These are phyloP conservation scores for Hirtodrosophila alboralis DNA, from an alignment of 2,888 invertebrate genomes.

Conservation along the genomic window DNA sequence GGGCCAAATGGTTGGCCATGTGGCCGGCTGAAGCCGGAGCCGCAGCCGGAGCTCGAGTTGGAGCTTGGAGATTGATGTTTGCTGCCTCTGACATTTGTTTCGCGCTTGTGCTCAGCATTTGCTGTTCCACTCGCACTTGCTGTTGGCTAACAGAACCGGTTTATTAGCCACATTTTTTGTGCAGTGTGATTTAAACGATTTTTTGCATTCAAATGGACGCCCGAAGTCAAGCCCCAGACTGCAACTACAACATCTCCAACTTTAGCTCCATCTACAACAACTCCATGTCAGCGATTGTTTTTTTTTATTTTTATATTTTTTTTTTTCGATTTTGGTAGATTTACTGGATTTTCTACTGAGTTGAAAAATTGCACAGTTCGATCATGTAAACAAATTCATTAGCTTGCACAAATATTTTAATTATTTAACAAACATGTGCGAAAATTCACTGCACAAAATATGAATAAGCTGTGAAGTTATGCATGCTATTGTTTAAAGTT, in stretches of 20 bases:
- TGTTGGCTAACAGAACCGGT: slow-evolving; percentile 47
- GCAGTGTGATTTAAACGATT: slow-evolving; percentile 72
- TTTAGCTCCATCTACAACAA: slow-evolving; percentile 3
- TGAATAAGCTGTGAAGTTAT: slow-evolving; percentile 22
- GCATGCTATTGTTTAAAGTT: slow-evolving; percentile 36
- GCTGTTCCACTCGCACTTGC: slow-evolving; percentile 58
- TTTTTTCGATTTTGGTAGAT: slow-evolving; percentile 40
- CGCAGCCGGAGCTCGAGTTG: slow-evolving; percentile 4
- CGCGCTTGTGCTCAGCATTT: slow-evolving; percentile 62
- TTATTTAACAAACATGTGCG: slow-evolving; percentile 58
- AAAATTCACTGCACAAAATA: slow-evolving; percentile 10
- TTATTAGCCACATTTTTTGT: slow-evolving; percentile 60
- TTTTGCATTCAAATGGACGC: slow-evolving; percentile 59
- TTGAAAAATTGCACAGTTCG: slow-evolving; percentile 72
- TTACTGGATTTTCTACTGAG: slow-evolving; percentile 66
- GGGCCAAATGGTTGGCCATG: slow-evolving; percentile 53
- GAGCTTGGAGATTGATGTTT: slow-evolving; percentile 71
- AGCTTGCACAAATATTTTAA: slow-evolving; percentile 75
- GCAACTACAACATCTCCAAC: slow-evolving; percentile 25
- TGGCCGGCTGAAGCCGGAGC: slow-evolving; percentile 18
- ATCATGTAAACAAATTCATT: slow-evolving; percentile 80
- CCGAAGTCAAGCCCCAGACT: slow-evolving; percentile 18
- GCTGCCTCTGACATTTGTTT: slow-evolving; percentile 79
- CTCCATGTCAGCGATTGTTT: neutral
- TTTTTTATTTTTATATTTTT: slow-evolving; percentile 9